Evolutionary conservation across 2,113 vertebrate genomes (phyloP), one percentile per base, ranked within the genome.

Genomic region (Gymnocephalus cernua): DNA sequence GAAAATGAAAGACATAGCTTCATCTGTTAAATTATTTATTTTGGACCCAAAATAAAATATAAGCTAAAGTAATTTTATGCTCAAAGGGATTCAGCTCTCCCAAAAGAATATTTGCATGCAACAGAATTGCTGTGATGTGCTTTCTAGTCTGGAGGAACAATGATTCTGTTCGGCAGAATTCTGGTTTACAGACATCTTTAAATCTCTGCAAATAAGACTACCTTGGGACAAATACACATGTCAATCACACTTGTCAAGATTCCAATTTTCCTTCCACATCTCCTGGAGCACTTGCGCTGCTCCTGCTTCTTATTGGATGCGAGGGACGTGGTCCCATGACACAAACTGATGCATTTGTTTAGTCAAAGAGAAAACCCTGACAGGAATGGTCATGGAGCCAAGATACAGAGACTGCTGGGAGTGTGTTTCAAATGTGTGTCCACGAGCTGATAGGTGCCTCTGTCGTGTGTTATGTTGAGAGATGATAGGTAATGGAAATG

Each of bases 221-320:
- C 92, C 88, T 79, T 70, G 82, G 89, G 84, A 93, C 82, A 92
- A 94, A 91, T 84, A 79, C 81, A 85, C 70, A 69, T 92, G 92
- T 92, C 92, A 93, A 86, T 94, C 94, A 91, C 88, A 87, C 90
- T 90, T 91, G 92, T 93, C 93, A 92, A 88, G 80, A 92, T 94
- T 92, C 92, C 89, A 93, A 92, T 93, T 93, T 93, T 89, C 91
- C 82, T 76, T 90, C 77, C 86, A 86, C 82, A 74, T 93, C 90
- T 90, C 82, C 90, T 76, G 72, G 68, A 90, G 85, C 89, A 86
- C 80, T 86, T 73, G 72, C 16, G 48, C 88, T 62, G 80, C 76
- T 77, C 57, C 35, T 66, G 67, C 80, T 90, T 70, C 79, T 88
- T 78, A 91, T 88, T 88, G 79, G 86, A 84, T 88, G 87, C 73